These are phyloP conservation scores for Philereme vetulata DNA, from an alignment of 2,888 invertebrate species.

Conservation along the genomic window DNA sequence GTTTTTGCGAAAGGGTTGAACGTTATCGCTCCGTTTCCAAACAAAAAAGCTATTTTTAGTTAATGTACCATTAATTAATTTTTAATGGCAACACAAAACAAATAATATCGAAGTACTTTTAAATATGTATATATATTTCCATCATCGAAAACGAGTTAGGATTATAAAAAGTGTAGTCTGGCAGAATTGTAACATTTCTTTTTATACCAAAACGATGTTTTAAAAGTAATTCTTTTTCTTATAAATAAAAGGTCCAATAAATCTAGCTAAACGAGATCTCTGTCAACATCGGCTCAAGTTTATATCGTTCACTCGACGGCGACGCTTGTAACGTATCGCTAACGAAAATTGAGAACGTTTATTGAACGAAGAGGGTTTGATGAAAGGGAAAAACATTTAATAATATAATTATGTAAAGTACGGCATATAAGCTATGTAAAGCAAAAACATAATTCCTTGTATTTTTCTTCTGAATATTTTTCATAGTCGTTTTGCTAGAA, in stretches of 20 bases:
- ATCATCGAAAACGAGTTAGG: too few relatives aligned
- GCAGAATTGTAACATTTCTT: background rate
- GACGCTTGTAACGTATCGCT: constrained; percentile 7
- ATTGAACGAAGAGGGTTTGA: constrained; percentile 1
- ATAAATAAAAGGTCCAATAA: constrained; percentile 48
- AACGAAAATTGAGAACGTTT: constrained; percentile 13
- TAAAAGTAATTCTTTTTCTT: constrained; percentile 30
- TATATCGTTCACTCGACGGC: constrained; percentile 4
- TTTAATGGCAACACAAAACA: too few relatives aligned
- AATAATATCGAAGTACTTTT: too few relatives aligned
- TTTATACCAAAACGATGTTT: background rate
- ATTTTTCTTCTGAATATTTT: too few relatives aligned
- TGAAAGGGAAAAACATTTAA: constrained; percentile 7
- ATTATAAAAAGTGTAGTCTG: background rate
- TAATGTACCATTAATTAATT: too few relatives aligned
- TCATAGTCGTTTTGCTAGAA: too few relatives aligned
- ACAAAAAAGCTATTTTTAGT: background rate
- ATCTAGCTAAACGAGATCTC: constrained; percentile 42
- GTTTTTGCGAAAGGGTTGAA: background rate
- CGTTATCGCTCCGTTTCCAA: background rate
- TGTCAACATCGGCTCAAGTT: constrained; percentile 43
- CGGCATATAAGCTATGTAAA: too few relatives aligned
- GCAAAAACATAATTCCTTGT: too few relatives aligned
- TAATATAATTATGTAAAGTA: too few relatives aligned
- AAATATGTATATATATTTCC: too few relatives aligned